A percentile compares a stretch with the other conserved stretches of the same genome.
phyloP scores from a whole-genome alignment of 2,113 vertebrate genomes.

The Nesogale talazaci region DNA sequence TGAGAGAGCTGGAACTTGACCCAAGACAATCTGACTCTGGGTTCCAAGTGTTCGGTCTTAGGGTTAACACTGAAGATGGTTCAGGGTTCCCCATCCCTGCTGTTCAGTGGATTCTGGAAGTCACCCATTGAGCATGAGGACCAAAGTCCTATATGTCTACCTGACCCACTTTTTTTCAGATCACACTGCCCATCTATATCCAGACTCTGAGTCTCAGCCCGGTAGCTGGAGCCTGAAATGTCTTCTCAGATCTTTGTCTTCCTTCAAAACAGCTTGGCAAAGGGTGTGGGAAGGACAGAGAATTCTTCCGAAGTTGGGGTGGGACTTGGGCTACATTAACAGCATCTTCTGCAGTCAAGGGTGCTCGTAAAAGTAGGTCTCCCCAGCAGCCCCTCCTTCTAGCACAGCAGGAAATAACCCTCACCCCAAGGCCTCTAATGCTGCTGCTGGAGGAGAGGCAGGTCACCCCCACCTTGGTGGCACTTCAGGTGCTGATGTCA shows the following conservation, averaged over 20 bases:
- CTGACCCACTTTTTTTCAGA: background rate
- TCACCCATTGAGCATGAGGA: background rate
- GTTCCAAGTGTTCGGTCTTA: background rate
- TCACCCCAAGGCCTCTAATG: conserved; percentile 33
- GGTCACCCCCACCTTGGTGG: background rate
- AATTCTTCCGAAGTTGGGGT: background rate
- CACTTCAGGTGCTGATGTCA: conserved; percentile 62
- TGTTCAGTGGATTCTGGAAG: background rate
- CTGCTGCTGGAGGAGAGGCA: conserved; percentile 5
- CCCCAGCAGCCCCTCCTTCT: background rate
- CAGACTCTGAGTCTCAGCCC: background rate
- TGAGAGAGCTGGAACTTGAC: background rate
- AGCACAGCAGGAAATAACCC: background rate
- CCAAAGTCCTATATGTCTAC: background rate
- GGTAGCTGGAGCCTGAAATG: background rate
- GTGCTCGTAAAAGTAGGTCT: background rate
- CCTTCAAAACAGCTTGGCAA: background rate
- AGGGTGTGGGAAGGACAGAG: background rate
- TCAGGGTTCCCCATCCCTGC: background rate
- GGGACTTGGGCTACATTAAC: background rate
- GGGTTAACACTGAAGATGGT: background rate
- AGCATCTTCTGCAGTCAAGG: background rate
- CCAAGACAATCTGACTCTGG: background rate
- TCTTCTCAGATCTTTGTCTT: background rate
- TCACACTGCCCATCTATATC: background rate